These are phyloP conservation scores for Porites lobata DNA, from an alignment of 92 coral and sea anemone species.

Conservation along the genomic window DNA sequence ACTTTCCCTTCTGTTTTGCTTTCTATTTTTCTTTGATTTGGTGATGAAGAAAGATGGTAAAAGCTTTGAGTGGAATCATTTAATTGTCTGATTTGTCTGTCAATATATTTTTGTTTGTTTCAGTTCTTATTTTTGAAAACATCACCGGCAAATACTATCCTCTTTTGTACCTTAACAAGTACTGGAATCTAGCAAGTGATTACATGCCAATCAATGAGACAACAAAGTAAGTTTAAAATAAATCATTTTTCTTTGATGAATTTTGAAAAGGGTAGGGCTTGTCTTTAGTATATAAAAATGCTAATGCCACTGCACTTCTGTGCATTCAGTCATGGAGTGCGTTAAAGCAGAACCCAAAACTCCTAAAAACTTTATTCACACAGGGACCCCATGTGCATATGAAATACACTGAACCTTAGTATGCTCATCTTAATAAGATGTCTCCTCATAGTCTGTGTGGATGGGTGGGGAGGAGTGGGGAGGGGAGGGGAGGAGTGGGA, in stretches of 20 bases:
- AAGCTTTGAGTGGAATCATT: background rate
- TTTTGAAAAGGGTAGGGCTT: background rate
- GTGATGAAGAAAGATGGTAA: background rate
- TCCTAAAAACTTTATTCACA: no score
- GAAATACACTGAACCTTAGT: no score
- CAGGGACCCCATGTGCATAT: no score
- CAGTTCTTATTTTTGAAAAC: constrained; percentile 90
- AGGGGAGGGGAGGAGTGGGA: no score
- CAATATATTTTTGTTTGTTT: background rate
- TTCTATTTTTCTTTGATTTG: background rate
- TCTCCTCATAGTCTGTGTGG: no score
- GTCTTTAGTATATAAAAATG: no score
- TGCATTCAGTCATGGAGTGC: no score
- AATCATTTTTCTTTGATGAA: background rate
- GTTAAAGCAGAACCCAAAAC: no score
- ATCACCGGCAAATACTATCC: constrained; percentile 91
- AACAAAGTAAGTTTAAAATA: constrained; percentile 82
- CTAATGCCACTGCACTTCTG: no score
- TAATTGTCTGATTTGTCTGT: background rate
- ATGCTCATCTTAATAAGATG: no score
- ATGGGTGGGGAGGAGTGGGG: no score
- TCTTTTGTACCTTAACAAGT: constrained; percentile 88
- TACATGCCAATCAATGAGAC: constrained; percentile 99
- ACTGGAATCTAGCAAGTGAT: constrained; percentile 97
- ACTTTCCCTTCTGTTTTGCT: no score